These are phyloP conservation scores for Hylaeus volcanicus DNA, from an alignment of 1,140 invertebrate species.

Conservation along the genomic window DNA sequence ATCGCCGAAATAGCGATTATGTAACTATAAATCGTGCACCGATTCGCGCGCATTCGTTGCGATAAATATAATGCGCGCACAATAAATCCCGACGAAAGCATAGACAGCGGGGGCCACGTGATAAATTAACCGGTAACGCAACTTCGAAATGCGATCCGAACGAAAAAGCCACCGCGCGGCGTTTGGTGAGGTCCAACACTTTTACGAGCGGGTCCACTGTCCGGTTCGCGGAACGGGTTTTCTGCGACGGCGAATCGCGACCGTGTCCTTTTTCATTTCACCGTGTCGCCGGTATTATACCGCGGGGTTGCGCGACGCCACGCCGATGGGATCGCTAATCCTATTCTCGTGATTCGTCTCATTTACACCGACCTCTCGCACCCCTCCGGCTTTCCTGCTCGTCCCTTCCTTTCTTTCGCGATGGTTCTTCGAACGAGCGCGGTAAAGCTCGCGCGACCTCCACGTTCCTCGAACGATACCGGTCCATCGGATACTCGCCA, in stretches of 20 bases:
- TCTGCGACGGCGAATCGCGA: constrained; percentile 14
- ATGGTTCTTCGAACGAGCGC: background rate
- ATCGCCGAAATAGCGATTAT: constrained; percentile 31
- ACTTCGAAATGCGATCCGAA: constrained; percentile 15
- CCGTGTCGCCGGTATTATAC: background rate
- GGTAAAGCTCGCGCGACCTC: constrained; percentile 50
- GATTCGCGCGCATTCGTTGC: constrained; percentile 24
- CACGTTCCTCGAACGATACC: constrained; percentile 59
- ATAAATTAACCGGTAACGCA: constrained; percentile 45
- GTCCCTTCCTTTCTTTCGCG: too few relatives aligned
- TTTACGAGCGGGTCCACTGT: constrained; percentile 25
- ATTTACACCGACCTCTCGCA: constrained; percentile 4
- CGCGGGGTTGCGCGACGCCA: too few relatives aligned
- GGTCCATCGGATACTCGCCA: constrained; percentile 53
- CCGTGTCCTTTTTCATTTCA: background rate
- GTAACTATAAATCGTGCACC: constrained; percentile 21
- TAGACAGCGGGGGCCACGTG: constrained; percentile 7
- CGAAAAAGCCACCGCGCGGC: background rate
- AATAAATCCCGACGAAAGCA: constrained; percentile 29
- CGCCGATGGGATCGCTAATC: constrained; percentile 8
- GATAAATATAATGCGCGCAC: constrained; percentile 10
- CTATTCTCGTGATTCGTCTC: constrained; percentile 28
- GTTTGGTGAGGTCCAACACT: background rate
- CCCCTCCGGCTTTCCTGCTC: background rate
- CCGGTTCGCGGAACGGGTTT: constrained; percentile 6